phyloP scores from a whole-genome alignment of 2,113 vertebrate species.

The Okapia johnstoni region DNA sequence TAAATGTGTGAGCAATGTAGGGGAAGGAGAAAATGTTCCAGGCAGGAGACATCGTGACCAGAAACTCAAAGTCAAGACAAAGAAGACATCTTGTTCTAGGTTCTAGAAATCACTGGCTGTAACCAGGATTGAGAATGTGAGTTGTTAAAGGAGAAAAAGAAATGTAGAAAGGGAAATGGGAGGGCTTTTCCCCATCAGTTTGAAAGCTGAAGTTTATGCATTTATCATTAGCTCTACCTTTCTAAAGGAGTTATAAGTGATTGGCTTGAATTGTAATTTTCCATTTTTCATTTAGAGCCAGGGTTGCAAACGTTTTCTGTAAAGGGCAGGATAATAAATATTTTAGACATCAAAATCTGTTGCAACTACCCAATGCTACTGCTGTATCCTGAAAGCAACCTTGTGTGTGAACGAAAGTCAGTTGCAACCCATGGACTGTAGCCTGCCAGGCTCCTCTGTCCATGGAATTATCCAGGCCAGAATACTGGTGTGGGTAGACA shows the following conservation, averaged over 20 bases:
- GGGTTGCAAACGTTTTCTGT: background rate
- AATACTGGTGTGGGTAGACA: background rate
- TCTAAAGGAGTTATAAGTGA: background rate
- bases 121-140: background rate
- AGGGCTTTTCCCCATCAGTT: background rate
- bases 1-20: background rate
- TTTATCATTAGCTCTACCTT: background rate
- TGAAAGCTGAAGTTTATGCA: background rate
- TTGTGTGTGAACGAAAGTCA: rapidly evolving
- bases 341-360: background rate
- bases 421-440: background rate
- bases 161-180: background rate
- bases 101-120: background rate
- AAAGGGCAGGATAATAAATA: background rate
- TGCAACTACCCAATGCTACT: rapidly evolving
- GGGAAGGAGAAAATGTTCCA: background rate
- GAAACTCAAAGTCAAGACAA: background rate
- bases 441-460: background rate
- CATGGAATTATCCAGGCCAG: background rate
- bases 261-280: background rate
- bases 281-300: background rate
- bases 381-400: rapidly evolving
- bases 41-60: background rate
- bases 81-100: background rate
- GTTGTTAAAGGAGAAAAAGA: background rate